Evolutionary conservation across 2,113 vertebrate genomes (phyloP), one percentile per base, ranked within the genome.

Genomic region (Grammomys dolichurus): DNA sequence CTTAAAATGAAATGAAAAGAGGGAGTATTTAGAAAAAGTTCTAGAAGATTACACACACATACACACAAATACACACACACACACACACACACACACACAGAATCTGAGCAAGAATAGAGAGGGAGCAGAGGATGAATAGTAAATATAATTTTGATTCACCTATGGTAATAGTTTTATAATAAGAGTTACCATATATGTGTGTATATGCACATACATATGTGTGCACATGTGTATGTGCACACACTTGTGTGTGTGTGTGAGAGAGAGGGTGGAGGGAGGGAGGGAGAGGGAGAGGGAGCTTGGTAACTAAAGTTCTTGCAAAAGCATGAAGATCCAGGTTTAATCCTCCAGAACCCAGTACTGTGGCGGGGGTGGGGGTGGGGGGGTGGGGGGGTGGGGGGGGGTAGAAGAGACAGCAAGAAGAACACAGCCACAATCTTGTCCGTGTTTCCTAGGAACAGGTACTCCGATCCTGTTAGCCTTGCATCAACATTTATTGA

Each of bases 1-100:
- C 43, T 97, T 40, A 78, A 89, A 93, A 84, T 89, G 76, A 85
- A 95, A n/a, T 84, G 46, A 56, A 89, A 87, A 54, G 72, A 60
- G 88, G 43, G 24, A 43, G 26, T 65, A 78, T 65, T 78, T 40
- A 63, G 54, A 78, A 69, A 95, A 87, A n/a, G 16, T 72, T 84
- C 56, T 91, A 43, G 20, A 90, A 91, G 63, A 33, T 63, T 70
- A 88, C 11, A 43, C 58, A 40, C 24, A 26, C 24, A 63, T 22
- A 63, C 60, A 69, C 67, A 72, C 69, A 77, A 26, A 54, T 16
- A 54, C 31, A 77, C 14, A n/a, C 33, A n/a, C 20, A 76, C n/a
- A n/a, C n/a, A n/a, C n/a, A n/a, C n/a, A n/a, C n/a, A n/a, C n/a
- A n/a, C n/a, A n/a, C 43, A 76, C 24, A 76, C 43, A 48, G 24